Evolutionary conservation across 2,797 vertebrate genomes (phyloP).

Genomic region (Tokudaia muenninki): DNA sequence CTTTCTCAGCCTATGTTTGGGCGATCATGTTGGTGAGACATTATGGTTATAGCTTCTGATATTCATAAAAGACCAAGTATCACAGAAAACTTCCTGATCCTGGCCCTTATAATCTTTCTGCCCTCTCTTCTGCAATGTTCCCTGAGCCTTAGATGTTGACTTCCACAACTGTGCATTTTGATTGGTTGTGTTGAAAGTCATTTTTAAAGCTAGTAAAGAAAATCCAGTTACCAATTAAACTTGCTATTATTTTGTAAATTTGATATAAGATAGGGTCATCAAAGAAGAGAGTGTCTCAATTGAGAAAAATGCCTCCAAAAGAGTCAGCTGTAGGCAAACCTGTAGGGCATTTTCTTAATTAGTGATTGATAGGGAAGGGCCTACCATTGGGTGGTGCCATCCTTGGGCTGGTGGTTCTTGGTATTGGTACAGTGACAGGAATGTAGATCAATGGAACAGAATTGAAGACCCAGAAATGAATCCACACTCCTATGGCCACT

Average conservation of each 20-base stretch:
- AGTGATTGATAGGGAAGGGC: neutral
- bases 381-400: neutral
- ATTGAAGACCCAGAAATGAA: too few relatives aligned
- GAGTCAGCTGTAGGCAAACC: neutral
- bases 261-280: neutral
- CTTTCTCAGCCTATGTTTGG: neutral
- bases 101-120: neutral
- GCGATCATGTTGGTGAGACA: neutral
- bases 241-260: neutral
- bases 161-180: neutral
- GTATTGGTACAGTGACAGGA: too few relatives aligned
- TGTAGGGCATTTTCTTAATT: neutral
- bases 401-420: neutral
- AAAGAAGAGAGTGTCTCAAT: neutral
- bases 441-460: too few relatives aligned
- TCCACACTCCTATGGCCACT: too few relatives aligned
- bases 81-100: neutral
- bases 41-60: neutral
- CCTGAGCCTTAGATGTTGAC: neutral
- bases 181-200: neutral
- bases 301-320: neutral
- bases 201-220: constrained; percentile 30
- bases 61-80: neutral
- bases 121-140: neutral
- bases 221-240: neutral